Conservation (phyloP, 2,797 vertebrate species). For the Pantherophis vulpinus region DNA sequence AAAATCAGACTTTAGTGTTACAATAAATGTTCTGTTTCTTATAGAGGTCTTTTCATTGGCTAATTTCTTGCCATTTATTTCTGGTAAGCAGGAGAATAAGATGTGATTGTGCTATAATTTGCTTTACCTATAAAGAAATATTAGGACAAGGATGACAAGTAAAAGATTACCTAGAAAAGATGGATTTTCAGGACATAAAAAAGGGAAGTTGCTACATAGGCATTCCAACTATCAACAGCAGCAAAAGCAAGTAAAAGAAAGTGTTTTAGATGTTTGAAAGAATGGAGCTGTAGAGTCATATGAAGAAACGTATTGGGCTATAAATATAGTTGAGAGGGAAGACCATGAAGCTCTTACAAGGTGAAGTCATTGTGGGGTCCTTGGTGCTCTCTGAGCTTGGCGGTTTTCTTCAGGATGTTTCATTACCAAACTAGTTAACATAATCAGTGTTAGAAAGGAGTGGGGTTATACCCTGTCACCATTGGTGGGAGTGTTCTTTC, state of each 20-base stretch:
- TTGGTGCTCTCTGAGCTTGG: not conserved
- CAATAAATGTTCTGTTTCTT: not conserved
- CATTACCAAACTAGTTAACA: not conserved
- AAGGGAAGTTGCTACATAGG: too few species aligned
- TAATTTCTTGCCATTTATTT: not conserved
- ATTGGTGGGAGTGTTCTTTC: not conserved
- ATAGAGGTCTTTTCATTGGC: not conserved
- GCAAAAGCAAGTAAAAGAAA: not conserved
- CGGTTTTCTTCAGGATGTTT: not conserved
- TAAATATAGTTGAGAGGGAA: not conserved
- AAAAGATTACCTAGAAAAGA: not conserved
- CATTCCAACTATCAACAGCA: not conserved
- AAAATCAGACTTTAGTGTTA: constrained; percentile 18
- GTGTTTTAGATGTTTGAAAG: not conserved
- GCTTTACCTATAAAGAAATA: not conserved
- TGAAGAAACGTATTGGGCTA: not conserved
- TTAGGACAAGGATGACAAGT: not conserved
- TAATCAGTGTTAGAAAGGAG: not conserved
- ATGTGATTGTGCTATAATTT: not conserved
- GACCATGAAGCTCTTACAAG: not conserved
- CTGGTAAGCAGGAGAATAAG: not conserved
- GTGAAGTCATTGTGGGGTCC: not conserved
- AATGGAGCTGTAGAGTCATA: not conserved
- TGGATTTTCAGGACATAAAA: not conserved
- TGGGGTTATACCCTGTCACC: not conserved